Base-by-base conservation (phyloP, 2,797 vertebrate genomes). In the Poeciliopsis gracilis region DNA sequence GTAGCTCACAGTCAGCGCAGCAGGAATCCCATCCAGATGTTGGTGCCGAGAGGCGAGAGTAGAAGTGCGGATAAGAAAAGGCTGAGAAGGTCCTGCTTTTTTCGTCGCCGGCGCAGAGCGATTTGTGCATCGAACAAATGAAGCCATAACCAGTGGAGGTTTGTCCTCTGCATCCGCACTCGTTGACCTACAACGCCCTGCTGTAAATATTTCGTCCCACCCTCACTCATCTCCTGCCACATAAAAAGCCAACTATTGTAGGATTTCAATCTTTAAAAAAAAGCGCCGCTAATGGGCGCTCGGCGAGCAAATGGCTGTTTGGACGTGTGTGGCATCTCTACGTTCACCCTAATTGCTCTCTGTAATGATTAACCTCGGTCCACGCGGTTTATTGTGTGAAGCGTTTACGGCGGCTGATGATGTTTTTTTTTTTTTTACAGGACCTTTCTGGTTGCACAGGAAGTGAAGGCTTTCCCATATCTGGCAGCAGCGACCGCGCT, bases 1-100 rank as follows among this genome's bases (percentile, higher is more conserved):
- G 80, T 28, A 74, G 85, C 74, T 81, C 38, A 51, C 75, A 82
- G 69, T 63, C 69, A 55, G 43, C 46, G 55, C 79, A 81, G 59
- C 30, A 73, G 77, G 77, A 88, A 86, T 85, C 77, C 28, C 80
- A 67, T 83, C 70, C 87, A 92, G 82, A 84, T 88, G 75, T 83
- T 84, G 11, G 49, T 63, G 75, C 47, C 51, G 79, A 53, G 36
- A 76, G 77, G 79, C 30, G 11, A 59, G 73, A 77, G 72, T 61
- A 45, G 47, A 72, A 79, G 66, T 78, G 75, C 2, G 36, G 71
- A 79, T 72, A 66, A 61, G n/a, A 77, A 77, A 12, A 69, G 23
- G 45, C n/a, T 3, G 36, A 69, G 49, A 33, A 61, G 51, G 12
- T 5, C 16, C 30, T 72, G 43, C 46, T 43, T 69, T 69, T 30